Conservation (phyloP, 1,140 invertebrate genomes). For the Cecropterus lyciades region DNA sequence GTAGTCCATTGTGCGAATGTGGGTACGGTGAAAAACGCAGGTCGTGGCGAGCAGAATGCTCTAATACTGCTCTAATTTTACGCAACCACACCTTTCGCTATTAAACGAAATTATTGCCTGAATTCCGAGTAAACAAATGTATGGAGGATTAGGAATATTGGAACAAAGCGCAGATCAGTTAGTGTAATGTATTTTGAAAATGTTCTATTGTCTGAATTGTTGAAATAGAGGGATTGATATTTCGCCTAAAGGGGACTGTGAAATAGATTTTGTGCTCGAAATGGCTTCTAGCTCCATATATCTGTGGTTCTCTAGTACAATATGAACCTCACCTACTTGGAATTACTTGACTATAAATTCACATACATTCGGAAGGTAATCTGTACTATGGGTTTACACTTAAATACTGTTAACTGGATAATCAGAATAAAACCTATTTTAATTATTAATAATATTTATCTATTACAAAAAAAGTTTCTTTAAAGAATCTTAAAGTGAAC, state of each 20-base stretch:
- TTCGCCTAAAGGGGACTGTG: slow-evolving; percentile 18
- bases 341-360: background rate
- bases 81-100: slow-evolving; percentile 25
- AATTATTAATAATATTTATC: too few species aligned
- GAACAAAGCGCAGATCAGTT: slow-evolving; percentile 18
- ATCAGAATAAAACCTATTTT: too few species aligned
- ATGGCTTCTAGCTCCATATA: slow-evolving; percentile 5
- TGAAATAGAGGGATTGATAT: slow-evolving; percentile 27
- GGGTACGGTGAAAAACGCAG: slow-evolving; percentile 29
- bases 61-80: slow-evolving; percentile 37
- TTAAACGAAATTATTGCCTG: slow-evolving; percentile 26
- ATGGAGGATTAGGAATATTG: slow-evolving; percentile 34
- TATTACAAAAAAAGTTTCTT: too few species aligned
- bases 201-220: slow-evolving; percentile 29
- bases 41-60: slow-evolving; percentile 34
- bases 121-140: slow-evolving; percentile 31
- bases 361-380: too few species aligned
- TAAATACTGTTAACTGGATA: too few species aligned
- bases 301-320: slow-evolving; percentile 10
- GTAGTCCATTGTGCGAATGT: slow-evolving; percentile 49
- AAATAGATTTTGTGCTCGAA: slow-evolving; percentile 21
- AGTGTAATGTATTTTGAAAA: slow-evolving; percentile 28
- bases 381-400: too few species aligned
- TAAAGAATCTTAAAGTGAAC: too few species aligned
- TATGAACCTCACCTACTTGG: background rate